These are phyloP conservation scores for Oligia strigilis DNA, from an alignment of 2,888 invertebrate genomes.

Conservation along the genomic window DNA sequence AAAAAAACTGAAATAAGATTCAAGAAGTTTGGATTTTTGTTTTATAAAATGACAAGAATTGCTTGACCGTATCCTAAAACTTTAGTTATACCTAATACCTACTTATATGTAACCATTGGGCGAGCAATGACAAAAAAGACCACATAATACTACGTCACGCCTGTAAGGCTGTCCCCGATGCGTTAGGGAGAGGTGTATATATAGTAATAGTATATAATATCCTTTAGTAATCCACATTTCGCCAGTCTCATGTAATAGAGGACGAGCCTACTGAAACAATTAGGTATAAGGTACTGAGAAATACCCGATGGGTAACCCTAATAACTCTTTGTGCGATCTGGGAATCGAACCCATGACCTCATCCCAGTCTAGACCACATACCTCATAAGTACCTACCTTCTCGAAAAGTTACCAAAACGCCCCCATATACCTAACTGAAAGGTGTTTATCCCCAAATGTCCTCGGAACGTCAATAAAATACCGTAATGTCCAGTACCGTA, in stretches of 20 bases:
- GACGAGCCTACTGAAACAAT: no score
- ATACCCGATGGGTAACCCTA: background rate
- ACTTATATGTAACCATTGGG: no score
- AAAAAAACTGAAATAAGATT: no score
- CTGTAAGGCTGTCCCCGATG: background rate
- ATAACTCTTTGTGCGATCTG: background rate
- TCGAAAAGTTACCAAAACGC: background rate
- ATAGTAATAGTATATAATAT: no score
- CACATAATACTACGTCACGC: background rate
- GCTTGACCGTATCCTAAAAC: background rate
- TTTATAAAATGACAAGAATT: background rate
- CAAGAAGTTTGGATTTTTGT: background rate
- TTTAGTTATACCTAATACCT: background rate
- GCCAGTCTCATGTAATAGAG: background rate
- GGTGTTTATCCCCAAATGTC: slow-evolving; percentile 43
- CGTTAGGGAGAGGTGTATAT: background rate
- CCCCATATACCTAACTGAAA: slow-evolving; percentile 1
- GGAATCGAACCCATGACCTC: background rate
- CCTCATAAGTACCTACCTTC: background rate
- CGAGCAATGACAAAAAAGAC: background rate
- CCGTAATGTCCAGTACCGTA: slow-evolving; percentile 49
- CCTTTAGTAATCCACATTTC: background rate
- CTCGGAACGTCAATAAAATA: slow-evolving; percentile 46
- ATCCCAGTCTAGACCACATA: background rate
- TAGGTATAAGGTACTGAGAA: background rate